Evolutionary conservation across 2,888 invertebrate species (phyloP).

Genomic region (Acleris emargana): DNA sequence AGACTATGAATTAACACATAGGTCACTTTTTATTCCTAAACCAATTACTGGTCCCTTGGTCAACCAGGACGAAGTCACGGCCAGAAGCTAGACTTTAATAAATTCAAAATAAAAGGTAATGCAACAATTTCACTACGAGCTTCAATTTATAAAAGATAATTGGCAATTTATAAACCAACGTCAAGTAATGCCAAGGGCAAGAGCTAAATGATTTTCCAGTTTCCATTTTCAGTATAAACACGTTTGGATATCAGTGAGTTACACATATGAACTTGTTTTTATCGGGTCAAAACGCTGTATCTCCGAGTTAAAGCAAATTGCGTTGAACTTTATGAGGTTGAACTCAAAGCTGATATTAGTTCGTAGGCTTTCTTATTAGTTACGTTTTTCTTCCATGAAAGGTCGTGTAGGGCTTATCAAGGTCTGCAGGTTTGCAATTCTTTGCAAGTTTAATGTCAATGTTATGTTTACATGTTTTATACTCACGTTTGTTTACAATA

Average conservation of each 20-base stretch:
- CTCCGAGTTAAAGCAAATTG: conserved; percentile 29
- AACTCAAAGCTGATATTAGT: conserved; percentile 45
- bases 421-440: conserved; percentile 74
- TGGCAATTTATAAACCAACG: conserved; percentile 45
- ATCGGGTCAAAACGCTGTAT: conserved; percentile 39
- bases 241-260: conserved; percentile 58
- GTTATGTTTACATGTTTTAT: conserved; percentile 71
- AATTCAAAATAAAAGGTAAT: conserved; percentile 37
- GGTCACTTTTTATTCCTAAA: too few relatives aligned
- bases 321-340: conserved; percentile 35
- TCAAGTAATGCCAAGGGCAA: conserved; percentile 75
- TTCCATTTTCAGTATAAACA: conserved; percentile 82
- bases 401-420: conserved; percentile 64
- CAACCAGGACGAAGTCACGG: not conserved
- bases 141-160: conserved; percentile 37
- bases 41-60: too few relatives aligned
- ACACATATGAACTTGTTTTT: conserved; percentile 48
- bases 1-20: too few relatives aligned
- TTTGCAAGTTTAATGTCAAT: conserved; percentile 74
- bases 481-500: conserved; percentile 40
- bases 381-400: conserved; percentile 43
- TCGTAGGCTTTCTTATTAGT: conserved; percentile 39
- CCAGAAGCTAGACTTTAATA: not conserved
- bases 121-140: conserved; percentile 9
- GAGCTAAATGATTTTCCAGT: conserved; percentile 71